Conservation (phyloP, 2,797 vertebrate genomes). For the Adrianichthys oophorus region DNA sequence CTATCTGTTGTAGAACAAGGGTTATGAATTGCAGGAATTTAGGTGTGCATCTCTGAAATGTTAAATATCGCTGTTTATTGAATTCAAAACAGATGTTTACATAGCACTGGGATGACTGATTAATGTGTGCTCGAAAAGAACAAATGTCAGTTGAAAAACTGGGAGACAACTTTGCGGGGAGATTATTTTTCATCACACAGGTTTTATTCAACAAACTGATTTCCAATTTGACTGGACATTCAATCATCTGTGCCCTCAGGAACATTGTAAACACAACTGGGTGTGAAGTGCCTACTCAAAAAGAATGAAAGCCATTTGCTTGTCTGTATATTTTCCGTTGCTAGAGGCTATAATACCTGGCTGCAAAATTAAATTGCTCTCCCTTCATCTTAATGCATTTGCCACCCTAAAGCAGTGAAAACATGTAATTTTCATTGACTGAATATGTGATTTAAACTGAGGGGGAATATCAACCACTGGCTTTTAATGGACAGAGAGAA, state of each 20-base stretch:
- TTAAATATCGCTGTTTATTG: too few species aligned
- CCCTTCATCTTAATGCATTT: constrained; percentile 48
- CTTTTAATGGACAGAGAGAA: constrained; percentile 41
- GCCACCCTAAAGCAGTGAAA: constrained; percentile 45
- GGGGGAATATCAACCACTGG: constrained; percentile 35
- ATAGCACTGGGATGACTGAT: constrained; percentile 13
- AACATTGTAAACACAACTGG: constrained; percentile 50
- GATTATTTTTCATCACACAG: constrained; percentile 4
- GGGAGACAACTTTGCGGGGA: constrained; percentile 1
- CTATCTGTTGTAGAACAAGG: too few species aligned
- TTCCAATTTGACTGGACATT: constrained; percentile 51
- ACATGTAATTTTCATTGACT: constrained; percentile 49
- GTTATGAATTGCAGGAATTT: too few species aligned
- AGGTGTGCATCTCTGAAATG: too few species aligned
- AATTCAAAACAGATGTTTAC: constrained; percentile 4
- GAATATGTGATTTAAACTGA: constrained; percentile 28
- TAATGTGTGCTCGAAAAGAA: constrained; percentile 15
- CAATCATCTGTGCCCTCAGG: constrained; percentile 36
- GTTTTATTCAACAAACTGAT: constrained; percentile 33
- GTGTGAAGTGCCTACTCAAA: constrained; percentile 46
- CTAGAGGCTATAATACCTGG: constrained; percentile 47
- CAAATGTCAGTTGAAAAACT: constrained; percentile 18
- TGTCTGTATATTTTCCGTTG: constrained; percentile 45
- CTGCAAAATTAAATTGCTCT: constrained; percentile 36
- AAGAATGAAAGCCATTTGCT: constrained; percentile 60